Percentiles rank a stretch among this genome's conserved stretches.
These are phyloP conservation scores for Paraescarpia echinospica DNA, from an alignment of 1,140 invertebrate species.

Conservation along the genomic window DNA sequence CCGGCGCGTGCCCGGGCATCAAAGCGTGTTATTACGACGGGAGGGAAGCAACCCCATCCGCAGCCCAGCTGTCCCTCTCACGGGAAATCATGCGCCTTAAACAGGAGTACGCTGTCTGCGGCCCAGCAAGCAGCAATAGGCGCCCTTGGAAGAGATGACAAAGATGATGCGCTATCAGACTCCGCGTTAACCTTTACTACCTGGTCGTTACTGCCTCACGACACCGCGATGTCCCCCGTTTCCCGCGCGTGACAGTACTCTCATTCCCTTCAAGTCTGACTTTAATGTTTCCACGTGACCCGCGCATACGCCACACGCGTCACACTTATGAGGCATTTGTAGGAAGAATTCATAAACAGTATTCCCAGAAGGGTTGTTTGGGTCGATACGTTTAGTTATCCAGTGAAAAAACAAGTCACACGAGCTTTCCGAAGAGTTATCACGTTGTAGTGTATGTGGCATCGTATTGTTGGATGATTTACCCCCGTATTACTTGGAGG, in stretches of 20 bases:
- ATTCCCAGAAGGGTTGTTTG: background rate
- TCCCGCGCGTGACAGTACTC: background rate
- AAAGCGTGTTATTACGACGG: background rate
- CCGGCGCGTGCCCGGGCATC: background rate
- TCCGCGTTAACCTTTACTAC: background rate
- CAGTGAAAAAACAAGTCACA: background rate
- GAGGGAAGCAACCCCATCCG: background rate
- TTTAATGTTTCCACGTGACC: background rate
- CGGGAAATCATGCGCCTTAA: background rate
- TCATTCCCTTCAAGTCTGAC: background rate
- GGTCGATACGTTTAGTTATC: background rate
- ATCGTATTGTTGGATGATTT: too few species aligned
- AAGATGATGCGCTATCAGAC: background rate
- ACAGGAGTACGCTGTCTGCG: background rate
- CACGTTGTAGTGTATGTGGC: background rate
- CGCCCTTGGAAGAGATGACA: background rate
- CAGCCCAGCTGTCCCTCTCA: background rate
- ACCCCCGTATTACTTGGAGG: too few species aligned
- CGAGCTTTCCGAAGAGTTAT: background rate
- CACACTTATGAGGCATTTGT: too few species aligned
- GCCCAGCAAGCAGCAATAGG: too few species aligned
- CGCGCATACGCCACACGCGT: background rate
- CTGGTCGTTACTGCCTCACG: background rate
- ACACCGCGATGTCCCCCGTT: too few species aligned
- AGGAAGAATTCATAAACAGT: background rate